These are phyloP conservation scores for Himalopsyche kuldschensis DNA, from an alignment of 2,888 invertebrate genomes.

Conservation along the genomic window DNA sequence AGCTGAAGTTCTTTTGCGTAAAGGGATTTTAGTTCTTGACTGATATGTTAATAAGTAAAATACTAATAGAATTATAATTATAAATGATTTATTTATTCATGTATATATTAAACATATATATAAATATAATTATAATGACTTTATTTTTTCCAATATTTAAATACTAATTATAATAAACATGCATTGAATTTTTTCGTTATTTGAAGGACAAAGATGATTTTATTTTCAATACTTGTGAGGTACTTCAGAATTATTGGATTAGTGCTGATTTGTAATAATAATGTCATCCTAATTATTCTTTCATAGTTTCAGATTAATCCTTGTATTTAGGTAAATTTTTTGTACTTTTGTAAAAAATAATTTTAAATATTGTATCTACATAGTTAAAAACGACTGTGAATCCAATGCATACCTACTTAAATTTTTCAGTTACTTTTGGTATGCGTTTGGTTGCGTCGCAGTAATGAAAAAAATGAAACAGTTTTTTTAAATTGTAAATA, in stretches of 20 bases:
- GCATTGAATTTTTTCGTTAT: not conserved
- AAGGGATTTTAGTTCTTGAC: not conserved
- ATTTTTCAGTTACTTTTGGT: not conserved
- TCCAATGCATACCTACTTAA: not conserved
- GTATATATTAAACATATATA: not conserved
- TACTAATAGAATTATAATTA: not conserved
- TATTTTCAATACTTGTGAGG: not conserved
- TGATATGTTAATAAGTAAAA: not conserved
- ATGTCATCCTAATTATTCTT: constrained; percentile 3
- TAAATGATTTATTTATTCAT: not conserved
- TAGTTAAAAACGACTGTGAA: not conserved
- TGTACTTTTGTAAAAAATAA: constrained; percentile 29
- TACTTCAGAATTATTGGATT: not conserved
- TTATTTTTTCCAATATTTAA: not conserved
- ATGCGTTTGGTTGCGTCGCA: not conserved
- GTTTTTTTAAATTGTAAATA: constrained; percentile 16
- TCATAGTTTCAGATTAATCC: not conserved
- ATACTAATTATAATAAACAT: not conserved
- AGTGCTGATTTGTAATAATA: constrained; percentile 2
- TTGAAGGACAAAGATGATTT: not conserved
- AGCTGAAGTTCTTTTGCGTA: not conserved
- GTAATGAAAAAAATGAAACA: not conserved
- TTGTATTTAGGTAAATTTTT: constrained; percentile 20
- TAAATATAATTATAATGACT: not conserved
- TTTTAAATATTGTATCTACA: not conserved